Evolutionary conservation across 2,888 invertebrate genomes (phyloP), one percentile per base, ranked within the genome.

Genomic region (Drosophila mulleri): DNA sequence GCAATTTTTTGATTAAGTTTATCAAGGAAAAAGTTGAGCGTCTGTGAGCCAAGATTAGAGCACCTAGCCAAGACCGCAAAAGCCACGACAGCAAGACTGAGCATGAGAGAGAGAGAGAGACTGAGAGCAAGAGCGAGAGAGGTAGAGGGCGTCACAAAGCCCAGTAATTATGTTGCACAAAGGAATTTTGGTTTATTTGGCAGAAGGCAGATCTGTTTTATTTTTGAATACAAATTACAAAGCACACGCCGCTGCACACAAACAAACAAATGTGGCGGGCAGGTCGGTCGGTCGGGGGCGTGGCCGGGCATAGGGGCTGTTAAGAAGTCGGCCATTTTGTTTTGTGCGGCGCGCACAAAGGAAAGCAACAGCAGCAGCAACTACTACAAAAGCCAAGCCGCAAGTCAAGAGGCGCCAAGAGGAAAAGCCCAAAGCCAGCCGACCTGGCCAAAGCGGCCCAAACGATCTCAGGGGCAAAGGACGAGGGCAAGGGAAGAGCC

Each of bases 171-270:
- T 86, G 82, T 83, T 70, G 74, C 64, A 80, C 84, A 84, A 84
- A 84, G 82, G 73, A 64, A 75, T 76, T 80, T 73, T 74, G 71
- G 75, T 82, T 78, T 82, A 80, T 73, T 73, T 72, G 77, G 70
- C 70, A 67, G 59, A 47, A 52, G 72, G 75, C 66, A 72, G 69
- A 81, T 83, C 80, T 42, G 41, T 23, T 57, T 57, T 45, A 48
- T 48, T 86, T 83, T 87, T 82, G 84, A 87, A 87, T 87, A 85
- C 87, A 87, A 87, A 80, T 87, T 87, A 85, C 76, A 84, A 78
- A 75, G 80, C 78, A 83, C 70, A 80, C 78, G 63, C 66, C 74
- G 80, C 23, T 82, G 82, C 70, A 67, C 69, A 66, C 42, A 67
- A 23, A 54, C 57, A 53, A 42, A 9, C 57, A 53, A 42, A 9